phyloP scores from a whole-genome alignment of 2,888 invertebrate species.

The Beris morrisii region DNA sequence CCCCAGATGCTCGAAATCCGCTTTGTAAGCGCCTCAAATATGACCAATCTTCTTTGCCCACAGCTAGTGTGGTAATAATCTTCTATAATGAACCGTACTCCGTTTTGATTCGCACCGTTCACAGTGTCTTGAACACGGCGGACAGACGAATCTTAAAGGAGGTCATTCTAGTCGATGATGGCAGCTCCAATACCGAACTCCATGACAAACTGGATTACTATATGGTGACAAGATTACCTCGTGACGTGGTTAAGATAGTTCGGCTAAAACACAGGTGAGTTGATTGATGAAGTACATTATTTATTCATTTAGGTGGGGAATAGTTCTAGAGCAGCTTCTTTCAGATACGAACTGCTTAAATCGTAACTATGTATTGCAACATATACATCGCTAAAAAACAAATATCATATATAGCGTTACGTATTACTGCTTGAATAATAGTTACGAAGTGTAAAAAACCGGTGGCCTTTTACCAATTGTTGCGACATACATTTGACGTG shows the following conservation, averaged over 20 bases:
- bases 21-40: slow-evolving; percentile 56
- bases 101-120: slow-evolving; percentile 74
- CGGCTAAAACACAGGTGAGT: slow-evolving; percentile 69
- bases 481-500: too few relatives aligned
- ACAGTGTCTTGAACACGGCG: slow-evolving; percentile 72
- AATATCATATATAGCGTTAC: too few relatives aligned
- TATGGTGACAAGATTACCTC: slow-evolving; percentile 69
- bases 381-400: too few relatives aligned
- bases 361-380: too few relatives aligned
- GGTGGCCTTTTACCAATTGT: too few relatives aligned
- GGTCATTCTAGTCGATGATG: slow-evolving; percentile 93
- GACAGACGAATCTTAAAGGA: slow-evolving; percentile 72
- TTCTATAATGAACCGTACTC: slow-evolving; percentile 92
- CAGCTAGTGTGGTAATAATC: slow-evolving; percentile 79
- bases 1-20: slow-evolving; percentile 53
- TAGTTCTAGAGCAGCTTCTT: too few relatives aligned
- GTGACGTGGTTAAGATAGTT: slow-evolving; percentile 70
- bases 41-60: slow-evolving; percentile 65
- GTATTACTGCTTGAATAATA: too few relatives aligned
- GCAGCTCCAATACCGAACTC: slow-evolving; percentile 76
- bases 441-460: too few relatives aligned
- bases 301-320: too few relatives aligned
- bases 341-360: too few relatives aligned
- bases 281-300: neutral
- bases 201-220: slow-evolving; percentile 79